Conservation (phyloP, 1,140 invertebrate species). For the Drosophila asahinai region DNA sequence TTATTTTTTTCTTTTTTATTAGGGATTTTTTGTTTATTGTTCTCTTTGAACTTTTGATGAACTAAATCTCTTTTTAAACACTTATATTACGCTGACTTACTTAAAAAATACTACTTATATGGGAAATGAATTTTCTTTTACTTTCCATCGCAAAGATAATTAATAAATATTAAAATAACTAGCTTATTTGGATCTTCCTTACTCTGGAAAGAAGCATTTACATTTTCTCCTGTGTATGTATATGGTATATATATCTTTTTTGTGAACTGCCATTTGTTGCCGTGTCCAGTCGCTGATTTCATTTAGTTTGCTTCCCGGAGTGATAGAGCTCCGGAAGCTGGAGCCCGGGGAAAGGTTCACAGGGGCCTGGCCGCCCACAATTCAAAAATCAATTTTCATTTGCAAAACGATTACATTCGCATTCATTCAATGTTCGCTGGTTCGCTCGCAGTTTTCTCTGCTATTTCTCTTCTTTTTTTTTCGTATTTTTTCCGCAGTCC, state of each 20-base stretch:
- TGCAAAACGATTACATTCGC: conserved; percentile 83
- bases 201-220: background rate
- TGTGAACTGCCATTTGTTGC: conserved; percentile 35
- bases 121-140: too few species aligned
- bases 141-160: too few species aligned
- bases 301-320: conserved; percentile 72
- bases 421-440: conserved; percentile 82
- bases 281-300: conserved; percentile 71
- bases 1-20: too few species aligned
- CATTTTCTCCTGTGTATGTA: conserved; percentile 9
- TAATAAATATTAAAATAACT: too few species aligned
- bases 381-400: conserved; percentile 84
- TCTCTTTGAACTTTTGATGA: too few species aligned
- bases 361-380: conserved; percentile 60
- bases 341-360: conserved; percentile 13
- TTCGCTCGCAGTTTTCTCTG: conserved; percentile 65
- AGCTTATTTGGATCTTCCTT: background rate
- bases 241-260: conserved; percentile 10
- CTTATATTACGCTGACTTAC: too few species aligned
- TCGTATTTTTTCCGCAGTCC: conserved; percentile 25
- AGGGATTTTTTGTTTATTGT: background rate
- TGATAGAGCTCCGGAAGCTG: conserved; percentile 60
- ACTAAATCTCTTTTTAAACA: too few species aligned
- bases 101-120: too few species aligned
- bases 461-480: conserved; percentile 10